These are phyloP conservation scores for Xanthorhoe designata DNA, from an alignment of 2,888 invertebrate species.

Conservation along the genomic window DNA sequence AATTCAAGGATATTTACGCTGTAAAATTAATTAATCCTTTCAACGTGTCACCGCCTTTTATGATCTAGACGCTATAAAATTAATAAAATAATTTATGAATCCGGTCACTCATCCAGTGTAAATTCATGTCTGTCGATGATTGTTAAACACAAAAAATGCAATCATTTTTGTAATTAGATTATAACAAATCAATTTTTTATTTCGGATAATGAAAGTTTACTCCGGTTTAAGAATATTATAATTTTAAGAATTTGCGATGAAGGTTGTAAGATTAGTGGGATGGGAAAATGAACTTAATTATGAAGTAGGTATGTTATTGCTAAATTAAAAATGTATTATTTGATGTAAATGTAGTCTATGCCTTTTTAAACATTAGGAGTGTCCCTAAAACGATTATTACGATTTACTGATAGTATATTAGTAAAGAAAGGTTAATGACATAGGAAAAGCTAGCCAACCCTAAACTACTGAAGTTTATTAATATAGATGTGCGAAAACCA, in stretches of 20 bases:
- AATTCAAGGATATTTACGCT: conserved; percentile 34
- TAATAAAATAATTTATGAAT: conserved; percentile 31
- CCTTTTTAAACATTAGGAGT: too few species aligned
- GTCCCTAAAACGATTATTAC: too few species aligned
- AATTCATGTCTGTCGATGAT: conserved; percentile 1
- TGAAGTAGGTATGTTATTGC: too few species aligned
- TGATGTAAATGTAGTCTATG: too few species aligned
- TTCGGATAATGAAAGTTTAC: too few species aligned
- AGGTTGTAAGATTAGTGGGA: not conserved
- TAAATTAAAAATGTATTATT: too few species aligned
- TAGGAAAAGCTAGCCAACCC: conserved; percentile 6
- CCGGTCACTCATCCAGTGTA: conserved; percentile 23
- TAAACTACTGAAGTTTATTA: conserved; percentile 27
- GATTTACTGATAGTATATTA: not conserved
- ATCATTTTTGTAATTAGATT: not conserved
- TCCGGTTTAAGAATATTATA: too few species aligned
- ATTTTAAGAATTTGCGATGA: too few species aligned
- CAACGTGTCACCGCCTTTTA: conserved; percentile 42
- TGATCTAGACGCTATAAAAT: conserved; percentile 34
- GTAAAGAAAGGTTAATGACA: not conserved
- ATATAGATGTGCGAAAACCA: conserved; percentile 40
- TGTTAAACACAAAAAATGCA: too few species aligned
- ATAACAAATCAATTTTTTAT: not conserved
- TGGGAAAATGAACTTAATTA: too few species aligned
- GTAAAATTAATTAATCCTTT: conserved; percentile 40